These are phyloP conservation scores for Aplysia californica DNA, from an alignment of 1,140 invertebrate species.

Conservation along the genomic window DNA sequence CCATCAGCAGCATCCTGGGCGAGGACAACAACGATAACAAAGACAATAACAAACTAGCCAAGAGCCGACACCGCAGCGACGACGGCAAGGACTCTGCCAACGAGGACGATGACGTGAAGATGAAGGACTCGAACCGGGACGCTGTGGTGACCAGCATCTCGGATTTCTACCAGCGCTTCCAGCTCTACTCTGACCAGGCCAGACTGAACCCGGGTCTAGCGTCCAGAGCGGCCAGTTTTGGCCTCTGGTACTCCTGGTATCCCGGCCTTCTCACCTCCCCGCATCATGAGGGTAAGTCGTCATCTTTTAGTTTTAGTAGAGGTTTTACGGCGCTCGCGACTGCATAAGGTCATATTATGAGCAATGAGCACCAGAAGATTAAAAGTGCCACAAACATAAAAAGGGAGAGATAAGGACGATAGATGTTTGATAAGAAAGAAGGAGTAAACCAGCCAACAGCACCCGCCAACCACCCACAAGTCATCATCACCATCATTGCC, in stretches of 20 bases:
- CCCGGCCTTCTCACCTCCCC: slow-evolving; percentile 14
- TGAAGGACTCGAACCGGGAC: background rate
- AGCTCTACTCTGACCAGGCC: slow-evolving; percentile 24
- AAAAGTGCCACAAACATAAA: no score
- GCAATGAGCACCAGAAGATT: no score
- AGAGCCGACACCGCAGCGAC: background rate
- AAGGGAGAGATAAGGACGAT: no score
- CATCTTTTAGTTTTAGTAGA: no score
- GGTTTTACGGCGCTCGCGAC: no score
- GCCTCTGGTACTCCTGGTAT: slow-evolving; percentile 31
- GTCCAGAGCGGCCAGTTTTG: slow-evolving; percentile 25
- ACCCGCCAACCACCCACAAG: no score
- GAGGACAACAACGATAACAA: slow-evolving; percentile 14
- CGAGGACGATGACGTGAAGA: background rate
- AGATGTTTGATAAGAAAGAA: no score
- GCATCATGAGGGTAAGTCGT: slow-evolving; percentile 17
- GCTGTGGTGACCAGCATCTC: slow-evolving; percentile 30
- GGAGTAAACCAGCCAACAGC: no score
- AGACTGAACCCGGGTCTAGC: slow-evolving; percentile 17
- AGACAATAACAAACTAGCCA: no score
- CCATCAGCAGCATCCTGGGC: slow-evolving; percentile 31
- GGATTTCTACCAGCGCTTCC: slow-evolving; percentile 25
- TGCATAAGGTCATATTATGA: no score
- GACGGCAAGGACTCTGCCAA: background rate
- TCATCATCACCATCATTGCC: no score